Percentiles rank a stretch among this genome's conserved stretches.
These are phyloP conservation scores for Coluber constrictor DNA, from an alignment of 2,797 vertebrate species.

Conservation along the genomic window DNA sequence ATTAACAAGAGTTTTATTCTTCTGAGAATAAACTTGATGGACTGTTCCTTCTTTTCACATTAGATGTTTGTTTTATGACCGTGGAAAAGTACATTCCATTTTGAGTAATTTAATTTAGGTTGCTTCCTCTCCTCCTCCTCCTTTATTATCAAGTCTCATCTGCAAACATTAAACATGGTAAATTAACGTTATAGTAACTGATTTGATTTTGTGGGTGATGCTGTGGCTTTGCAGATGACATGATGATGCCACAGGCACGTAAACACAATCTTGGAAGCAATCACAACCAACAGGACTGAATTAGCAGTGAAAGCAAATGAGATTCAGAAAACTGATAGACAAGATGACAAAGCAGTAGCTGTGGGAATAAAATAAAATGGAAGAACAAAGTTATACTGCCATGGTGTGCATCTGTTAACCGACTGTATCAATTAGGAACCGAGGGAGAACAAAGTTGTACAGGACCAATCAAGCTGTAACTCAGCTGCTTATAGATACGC, in stretches of 20 bases:
- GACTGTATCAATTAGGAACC: background rate
- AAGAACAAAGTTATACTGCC: background rate
- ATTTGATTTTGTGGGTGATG: background rate
- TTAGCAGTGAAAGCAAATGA: background rate
- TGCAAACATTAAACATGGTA: background rate
- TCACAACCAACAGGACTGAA: background rate
- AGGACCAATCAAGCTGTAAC: background rate
- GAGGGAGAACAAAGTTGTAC: background rate
- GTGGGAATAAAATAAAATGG: background rate
- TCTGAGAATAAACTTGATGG: background rate
- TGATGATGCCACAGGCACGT: background rate
- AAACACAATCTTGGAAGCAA: background rate
- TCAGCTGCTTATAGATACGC: background rate
- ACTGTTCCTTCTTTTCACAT: background rate
- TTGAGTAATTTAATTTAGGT: background rate
- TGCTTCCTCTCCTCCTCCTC: background rate
- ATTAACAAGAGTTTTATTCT: constrained; percentile 26
- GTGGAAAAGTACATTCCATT: background rate
- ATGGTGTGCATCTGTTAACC: background rate
- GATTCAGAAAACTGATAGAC: background rate
- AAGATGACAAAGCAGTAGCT: background rate
- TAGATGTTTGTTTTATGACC: background rate
- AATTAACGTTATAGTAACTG: background rate
- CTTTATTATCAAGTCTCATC: background rate
- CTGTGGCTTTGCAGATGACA: background rate